Conservation (phyloP, 2,888 invertebrate species). For the Petrolisthes cinctipes region DNA sequence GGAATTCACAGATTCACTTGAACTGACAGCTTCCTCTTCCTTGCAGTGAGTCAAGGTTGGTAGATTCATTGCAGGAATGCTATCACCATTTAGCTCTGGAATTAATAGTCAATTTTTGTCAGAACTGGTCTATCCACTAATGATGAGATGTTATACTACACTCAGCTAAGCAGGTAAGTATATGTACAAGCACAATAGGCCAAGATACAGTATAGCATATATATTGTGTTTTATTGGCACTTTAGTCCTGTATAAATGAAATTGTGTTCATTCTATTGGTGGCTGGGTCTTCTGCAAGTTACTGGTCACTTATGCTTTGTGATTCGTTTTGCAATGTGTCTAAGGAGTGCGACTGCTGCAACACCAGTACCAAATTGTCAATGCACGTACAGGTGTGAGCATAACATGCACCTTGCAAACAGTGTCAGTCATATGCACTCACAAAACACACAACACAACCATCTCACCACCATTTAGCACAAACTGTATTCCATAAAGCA, state of each 20-base stretch:
- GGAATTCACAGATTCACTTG: neutral
- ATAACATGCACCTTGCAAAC: neutral
- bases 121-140: neutral
- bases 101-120: constrained; percentile 11
- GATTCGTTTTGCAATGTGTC: constrained; percentile 5
- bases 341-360: neutral
- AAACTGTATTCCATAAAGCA: too few relatives aligned
- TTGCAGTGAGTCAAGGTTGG: neutral
- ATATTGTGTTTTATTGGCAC: neutral
- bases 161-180: neutral
- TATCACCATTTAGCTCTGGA: constrained; percentile 28
- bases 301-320: constrained; percentile 1
- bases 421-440: neutral
- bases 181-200: neutral
- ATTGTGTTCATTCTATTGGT: neutral
- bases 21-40: neutral
- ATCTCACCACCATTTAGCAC: too few relatives aligned
- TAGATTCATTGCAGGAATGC: neutral
- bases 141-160: neutral
- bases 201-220: neutral
- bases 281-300: neutral
- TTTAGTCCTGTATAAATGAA: neutral
- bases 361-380: constrained; percentile 5
- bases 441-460: neutral
- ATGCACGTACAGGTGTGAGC: constrained; percentile 17